A percentile compares a stretch with the other conserved stretches of the same genome.
phyloP scores from a whole-genome alignment of 2,888 invertebrate genomes.

The Zaprionus bogoriensis region DNA sequence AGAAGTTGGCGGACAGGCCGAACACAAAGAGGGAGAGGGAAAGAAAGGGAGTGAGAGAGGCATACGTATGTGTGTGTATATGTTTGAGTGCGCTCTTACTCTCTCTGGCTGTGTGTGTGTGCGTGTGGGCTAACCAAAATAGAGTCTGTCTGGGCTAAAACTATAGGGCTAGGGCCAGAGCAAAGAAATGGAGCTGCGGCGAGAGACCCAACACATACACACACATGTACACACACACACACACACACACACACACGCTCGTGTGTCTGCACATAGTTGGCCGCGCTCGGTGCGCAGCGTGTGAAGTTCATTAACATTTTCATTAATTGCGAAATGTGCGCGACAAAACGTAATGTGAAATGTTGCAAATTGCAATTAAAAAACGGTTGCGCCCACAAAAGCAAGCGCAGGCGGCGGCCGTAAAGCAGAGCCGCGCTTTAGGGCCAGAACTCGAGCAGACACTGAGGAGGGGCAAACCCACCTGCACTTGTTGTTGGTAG shows the following conservation, averaged over 20 bases:
- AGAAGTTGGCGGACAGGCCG: constrained; percentile 25
- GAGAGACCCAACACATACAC: constrained; percentile 5
- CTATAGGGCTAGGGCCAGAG: no score
- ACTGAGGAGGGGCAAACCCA: constrained; percentile 30
- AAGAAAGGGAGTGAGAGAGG: neutral
- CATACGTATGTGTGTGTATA: neutral
- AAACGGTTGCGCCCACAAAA: constrained; percentile 38
- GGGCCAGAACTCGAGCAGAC: neutral
- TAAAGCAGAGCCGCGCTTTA: constrained; percentile 25
- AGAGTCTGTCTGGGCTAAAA: constrained; percentile 51
- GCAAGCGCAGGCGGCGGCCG: neutral
- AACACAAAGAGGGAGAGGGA: constrained; percentile 7
- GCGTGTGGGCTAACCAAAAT: constrained; percentile 44
- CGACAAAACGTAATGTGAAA: constrained; percentile 50
- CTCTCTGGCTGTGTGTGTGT: constrained; percentile 10
- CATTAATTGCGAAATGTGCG: constrained; percentile 72
- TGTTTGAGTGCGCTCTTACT: constrained; percentile 34
- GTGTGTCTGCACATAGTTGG: constrained; percentile 20
- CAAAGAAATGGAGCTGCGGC: constrained; percentile 20
- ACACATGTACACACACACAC: neutral
- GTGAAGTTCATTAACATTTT: constrained; percentile 82
- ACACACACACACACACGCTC: neutral
- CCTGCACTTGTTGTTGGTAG: constrained; percentile 82
- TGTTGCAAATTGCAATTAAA: constrained; percentile 71
- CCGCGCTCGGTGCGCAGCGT: constrained; percentile 64